Evolutionary conservation across 2,888 invertebrate genomes (phyloP).

Genomic region (Tetrapedia diversipes): DNA sequence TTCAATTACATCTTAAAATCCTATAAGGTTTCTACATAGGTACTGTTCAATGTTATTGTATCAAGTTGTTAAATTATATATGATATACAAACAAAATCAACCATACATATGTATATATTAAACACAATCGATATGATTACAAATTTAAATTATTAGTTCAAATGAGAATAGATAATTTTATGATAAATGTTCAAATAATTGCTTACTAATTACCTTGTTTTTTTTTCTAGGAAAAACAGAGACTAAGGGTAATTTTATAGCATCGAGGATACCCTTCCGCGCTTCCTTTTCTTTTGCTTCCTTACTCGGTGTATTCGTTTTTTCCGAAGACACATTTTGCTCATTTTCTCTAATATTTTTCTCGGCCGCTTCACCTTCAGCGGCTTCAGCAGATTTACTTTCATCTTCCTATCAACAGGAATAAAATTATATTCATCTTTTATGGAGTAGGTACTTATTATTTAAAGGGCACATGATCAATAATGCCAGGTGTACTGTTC

Average conservation of each 20-base stretch:
- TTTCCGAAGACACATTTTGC: slow-evolving; percentile 73
- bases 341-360: slow-evolving; percentile 73
- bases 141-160: not conserved
- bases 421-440: slow-evolving; percentile 11
- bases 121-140: not conserved
- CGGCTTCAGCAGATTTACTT: slow-evolving; percentile 77
- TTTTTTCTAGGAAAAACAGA: slow-evolving; percentile 82
- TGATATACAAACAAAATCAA: too few relatives aligned
- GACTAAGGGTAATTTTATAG: slow-evolving; percentile 87
- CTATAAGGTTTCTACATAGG: slow-evolving; percentile 27
- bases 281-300: slow-evolving; percentile 75
- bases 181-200: not conserved
- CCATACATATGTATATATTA: too few relatives aligned
- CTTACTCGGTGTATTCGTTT: slow-evolving; percentile 75
- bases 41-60: not conserved
- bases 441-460: slow-evolving; percentile 19
- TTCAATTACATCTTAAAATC: slow-evolving; percentile 20
- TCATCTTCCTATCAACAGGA: slow-evolving; percentile 73
- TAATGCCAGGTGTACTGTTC: slow-evolving; percentile 51
- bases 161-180: not conserved
- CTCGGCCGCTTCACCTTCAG: slow-evolving; percentile 66
- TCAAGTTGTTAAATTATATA: not conserved
- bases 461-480: slow-evolving; percentile 51
- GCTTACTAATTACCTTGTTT: slow-evolving; percentile 72
- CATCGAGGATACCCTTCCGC: slow-evolving; percentile 84